phyloP scores from a whole-genome alignment of 1,140 invertebrate genomes.

The Dendroctonus valens region DNA sequence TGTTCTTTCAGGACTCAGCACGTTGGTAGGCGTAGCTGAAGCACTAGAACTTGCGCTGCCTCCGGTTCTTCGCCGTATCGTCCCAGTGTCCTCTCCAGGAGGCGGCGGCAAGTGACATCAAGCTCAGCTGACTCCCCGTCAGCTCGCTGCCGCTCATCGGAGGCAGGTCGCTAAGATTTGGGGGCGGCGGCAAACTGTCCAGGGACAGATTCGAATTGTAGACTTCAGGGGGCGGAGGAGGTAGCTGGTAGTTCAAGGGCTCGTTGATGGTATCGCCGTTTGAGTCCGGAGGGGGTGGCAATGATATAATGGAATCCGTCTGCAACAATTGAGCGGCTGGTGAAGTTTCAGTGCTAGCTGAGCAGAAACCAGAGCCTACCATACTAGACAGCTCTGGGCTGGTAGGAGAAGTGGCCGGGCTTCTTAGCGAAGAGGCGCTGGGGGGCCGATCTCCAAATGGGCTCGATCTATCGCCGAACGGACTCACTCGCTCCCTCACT shows the following conservation, averaged over 20 bases:
- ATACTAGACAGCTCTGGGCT: constrained; percentile 46
- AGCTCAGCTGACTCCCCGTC: constrained; percentile 64
- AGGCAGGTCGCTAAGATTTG: constrained; percentile 64
- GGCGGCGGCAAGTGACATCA: constrained; percentile 69
- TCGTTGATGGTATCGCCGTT: constrained; percentile 50
- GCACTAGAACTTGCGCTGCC: constrained; percentile 27
- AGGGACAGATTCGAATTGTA: constrained; percentile 73
- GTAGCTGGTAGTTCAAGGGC: constrained; percentile 50
- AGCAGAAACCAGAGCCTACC: constrained; percentile 43
- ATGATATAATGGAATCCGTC: constrained; percentile 57
- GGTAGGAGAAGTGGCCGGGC: constrained; percentile 49
- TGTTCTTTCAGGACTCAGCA: constrained; percentile 45
- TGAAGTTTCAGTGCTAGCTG: neutral
- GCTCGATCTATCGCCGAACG: constrained; percentile 48
- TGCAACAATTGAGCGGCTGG: constrained; percentile 29
- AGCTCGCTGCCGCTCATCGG: constrained; percentile 60
- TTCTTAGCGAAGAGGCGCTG: constrained; percentile 51
- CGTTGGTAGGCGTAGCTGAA: constrained; percentile 43
- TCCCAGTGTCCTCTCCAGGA: constrained; percentile 53
- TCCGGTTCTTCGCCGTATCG: constrained; percentile 50
- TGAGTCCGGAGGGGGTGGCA: constrained; percentile 56
- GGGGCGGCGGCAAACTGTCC: constrained; percentile 74
- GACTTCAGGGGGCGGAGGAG: constrained; percentile 65
- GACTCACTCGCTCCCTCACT: constrained; percentile 53
- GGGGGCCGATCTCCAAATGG: constrained; percentile 50